Base-by-base conservation (phyloP, 2,113 vertebrate species). In the Dromaius novaehollandiae region DNA sequence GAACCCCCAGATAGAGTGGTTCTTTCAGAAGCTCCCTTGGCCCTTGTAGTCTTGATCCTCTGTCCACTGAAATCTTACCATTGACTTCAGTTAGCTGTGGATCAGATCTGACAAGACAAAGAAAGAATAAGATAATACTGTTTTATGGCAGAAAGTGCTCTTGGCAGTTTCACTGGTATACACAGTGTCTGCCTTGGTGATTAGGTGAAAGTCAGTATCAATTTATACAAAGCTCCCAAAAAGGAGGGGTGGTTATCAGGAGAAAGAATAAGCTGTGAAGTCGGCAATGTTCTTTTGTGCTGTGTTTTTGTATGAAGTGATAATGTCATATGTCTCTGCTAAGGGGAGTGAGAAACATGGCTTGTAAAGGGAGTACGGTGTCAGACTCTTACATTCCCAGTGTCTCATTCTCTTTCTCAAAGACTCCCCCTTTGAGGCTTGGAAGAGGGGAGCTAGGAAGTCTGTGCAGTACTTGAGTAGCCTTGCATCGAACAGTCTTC, bases 11-110 rank as follows among this genome's bases (percentile, higher is more conserved):
- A 74, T 85, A 90, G 60, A 48, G 30, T 46, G 17, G 30, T 73
- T 95, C 65, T 87, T 94, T 77, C 87, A 77, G 60, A 94, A 90
- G n/a, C 13, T 84, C 13, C n/a, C 46, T 76, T 86, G 93, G 71
- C 30, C 63, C 24, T 46, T 60, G 16, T 82, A 58, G 66, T 26
- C 61, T 82, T 82, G 19, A 36, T 90, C 58, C 13, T 77, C 30
- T 77, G 46, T 74, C 51, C 25, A 4, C 80, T 82, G 71, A 93
- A 88, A 81, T 86, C 79, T 80, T 89, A 14, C 25, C 68, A 25
- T 81, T 84, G 51, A 51, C 46, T 91, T 88, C 40, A 56, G 28
- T 51, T 69, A 92, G 28, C 50, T 81, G 50, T 46, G 80, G 42
- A 46, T 77, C 64, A 88, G 48, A 61, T 85, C 26, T 51, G 85